Conservation (phyloP, 2,888 invertebrate species). For the Lampropteryx suffumata region DNA sequence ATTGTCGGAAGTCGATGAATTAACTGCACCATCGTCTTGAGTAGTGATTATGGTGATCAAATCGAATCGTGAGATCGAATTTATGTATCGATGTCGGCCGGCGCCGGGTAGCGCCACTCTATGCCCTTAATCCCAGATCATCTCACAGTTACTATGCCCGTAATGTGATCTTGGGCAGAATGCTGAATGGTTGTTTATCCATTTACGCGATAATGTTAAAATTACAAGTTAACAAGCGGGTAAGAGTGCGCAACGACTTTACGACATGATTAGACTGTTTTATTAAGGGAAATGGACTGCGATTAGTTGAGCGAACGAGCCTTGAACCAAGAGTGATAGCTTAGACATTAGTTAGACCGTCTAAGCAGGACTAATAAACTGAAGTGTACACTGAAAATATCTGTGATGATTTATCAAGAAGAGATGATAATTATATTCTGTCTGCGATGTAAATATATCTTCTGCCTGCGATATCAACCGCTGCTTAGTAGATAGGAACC, state of each 20-base stretch:
- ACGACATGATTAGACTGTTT: conserved; percentile 26
- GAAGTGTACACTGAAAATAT: neutral
- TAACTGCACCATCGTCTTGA: conserved; percentile 56
- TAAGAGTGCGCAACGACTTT: conserved; percentile 33
- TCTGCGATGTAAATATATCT: too few species aligned
- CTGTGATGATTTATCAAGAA: neutral
- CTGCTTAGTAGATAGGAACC: too few species aligned
- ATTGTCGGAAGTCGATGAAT: conserved; percentile 66
- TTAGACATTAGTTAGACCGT: neutral
- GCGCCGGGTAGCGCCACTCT: conserved; percentile 47
- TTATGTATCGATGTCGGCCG: conserved; percentile 68
- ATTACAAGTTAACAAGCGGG: conserved; percentile 48
- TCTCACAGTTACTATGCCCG: conserved; percentile 10
- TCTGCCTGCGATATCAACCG: too few species aligned
- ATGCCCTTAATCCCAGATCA: conserved; percentile 9
- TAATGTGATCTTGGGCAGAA: conserved; percentile 33
- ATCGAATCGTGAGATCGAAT: conserved; percentile 66
- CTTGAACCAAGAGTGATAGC: conserved; percentile 1
- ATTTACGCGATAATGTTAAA: conserved; percentile 59
- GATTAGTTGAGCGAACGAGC: conserved; percentile 10
- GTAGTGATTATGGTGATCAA: conserved; percentile 64
- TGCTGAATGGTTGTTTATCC: conserved; percentile 44
- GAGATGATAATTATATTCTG: too few species aligned
- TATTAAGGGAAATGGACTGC: conserved; percentile 36
- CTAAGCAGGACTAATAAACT: neutral